Evolutionary conservation across 2,888 invertebrate genomes (phyloP).

Genomic region (Eristalis pertinax): DNA sequence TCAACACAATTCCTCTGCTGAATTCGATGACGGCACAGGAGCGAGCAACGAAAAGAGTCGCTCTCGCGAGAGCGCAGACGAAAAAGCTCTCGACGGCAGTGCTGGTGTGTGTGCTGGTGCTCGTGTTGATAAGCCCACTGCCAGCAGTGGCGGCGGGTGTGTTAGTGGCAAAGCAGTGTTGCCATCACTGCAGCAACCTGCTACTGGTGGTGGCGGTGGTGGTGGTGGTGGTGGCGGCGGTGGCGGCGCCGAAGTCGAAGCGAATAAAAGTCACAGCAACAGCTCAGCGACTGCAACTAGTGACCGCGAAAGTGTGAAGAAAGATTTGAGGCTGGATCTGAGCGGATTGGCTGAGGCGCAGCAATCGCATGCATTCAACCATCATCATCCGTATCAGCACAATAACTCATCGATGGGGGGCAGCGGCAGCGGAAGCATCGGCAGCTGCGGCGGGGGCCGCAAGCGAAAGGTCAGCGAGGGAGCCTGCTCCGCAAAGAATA

Average conservation of each 20-base stretch:
- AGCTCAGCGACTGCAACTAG: conserved; percentile 72
- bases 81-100: conserved; percentile 31
- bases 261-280: conserved; percentile 44
- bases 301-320: conserved; percentile 77
- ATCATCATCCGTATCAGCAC: conserved; percentile 78
- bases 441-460: conserved; percentile 75
- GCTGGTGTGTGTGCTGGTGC: conserved; percentile 24
- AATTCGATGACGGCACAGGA: conserved; percentile 57
- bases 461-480: conserved; percentile 81
- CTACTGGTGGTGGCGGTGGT: neutral
- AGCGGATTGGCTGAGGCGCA: conserved; percentile 66
- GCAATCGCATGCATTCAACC: conserved; percentile 70
- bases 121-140: conserved; percentile 26
- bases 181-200: conserved; percentile 24
- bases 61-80: conserved; percentile 49
- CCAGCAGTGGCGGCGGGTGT: neutral
- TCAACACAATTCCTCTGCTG: conserved; percentile 56
- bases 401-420: conserved; percentile 72
- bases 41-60: conserved; percentile 35
- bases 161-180: conserved; percentile 38
- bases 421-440: conserved; percentile 72
- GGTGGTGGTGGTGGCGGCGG: no score
- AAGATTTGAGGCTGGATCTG: conserved; percentile 80
- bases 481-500: conserved; percentile 80
- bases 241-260: conserved; percentile 6